Evolutionary conservation across 2,113 vertebrate genomes (phyloP).

Genomic region (Vicugna pacos): DNA sequence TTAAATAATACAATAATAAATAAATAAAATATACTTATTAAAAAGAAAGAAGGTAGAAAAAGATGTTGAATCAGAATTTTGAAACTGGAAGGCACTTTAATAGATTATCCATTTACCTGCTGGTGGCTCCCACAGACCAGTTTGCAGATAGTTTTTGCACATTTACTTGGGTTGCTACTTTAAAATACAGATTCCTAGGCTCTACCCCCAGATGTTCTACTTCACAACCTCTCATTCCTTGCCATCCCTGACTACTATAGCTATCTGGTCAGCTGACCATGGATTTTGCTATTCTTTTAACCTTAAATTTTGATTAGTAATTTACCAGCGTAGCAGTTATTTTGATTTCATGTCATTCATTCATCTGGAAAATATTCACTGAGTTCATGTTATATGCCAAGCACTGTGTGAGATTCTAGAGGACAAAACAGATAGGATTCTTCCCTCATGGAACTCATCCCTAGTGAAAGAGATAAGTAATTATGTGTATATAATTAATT

Average conservation of each 20-base stretch:
- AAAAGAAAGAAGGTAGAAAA: too few relatives aligned
- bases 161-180: constrained; percentile 12
- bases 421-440: background rate
- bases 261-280: background rate
- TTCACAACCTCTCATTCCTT: background rate
- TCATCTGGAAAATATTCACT: constrained; percentile 25
- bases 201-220: background rate
- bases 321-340: constrained; percentile 45
- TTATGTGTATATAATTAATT: background rate
- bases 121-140: background rate
- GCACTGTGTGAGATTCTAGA: background rate
- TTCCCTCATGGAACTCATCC: background rate
- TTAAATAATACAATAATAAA: too few relatives aligned
- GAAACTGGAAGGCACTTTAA: background rate
- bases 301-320: constrained; percentile 30
- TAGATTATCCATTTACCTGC: background rate
- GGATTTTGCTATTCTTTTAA: constrained; percentile 38
- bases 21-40: too few relatives aligned
- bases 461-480: background rate
- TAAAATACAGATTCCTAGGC: constrained; percentile 20
- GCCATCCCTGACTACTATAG: background rate
- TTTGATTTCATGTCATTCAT: constrained; percentile 44
- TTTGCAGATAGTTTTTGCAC: background rate
- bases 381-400: background rate
- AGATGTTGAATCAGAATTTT: constrained; percentile 41